Conservation (phyloP, 2,888 invertebrate species). For the Eutolmus rufibarbis region DNA sequence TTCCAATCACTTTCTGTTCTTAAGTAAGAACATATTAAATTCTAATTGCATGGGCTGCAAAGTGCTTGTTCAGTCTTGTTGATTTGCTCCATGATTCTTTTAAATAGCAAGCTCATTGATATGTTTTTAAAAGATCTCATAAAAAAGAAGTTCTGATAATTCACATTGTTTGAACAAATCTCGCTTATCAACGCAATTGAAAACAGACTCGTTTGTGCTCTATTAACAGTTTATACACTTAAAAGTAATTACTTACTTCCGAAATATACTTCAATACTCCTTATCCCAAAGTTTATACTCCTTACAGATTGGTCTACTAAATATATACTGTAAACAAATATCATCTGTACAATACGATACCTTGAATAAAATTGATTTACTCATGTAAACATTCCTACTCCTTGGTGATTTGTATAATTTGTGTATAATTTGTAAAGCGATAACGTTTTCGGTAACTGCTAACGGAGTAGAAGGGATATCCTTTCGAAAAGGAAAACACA, state of each 20-base stretch:
- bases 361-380: not conserved
- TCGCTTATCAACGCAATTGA: not conserved
- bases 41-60: not conserved
- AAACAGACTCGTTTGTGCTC: not conserved
- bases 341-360: not conserved
- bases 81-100: not conserved
- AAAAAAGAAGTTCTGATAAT: not conserved
- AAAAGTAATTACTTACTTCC: not conserved
- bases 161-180: not conserved
- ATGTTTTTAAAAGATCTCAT: not conserved
- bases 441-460: not conserved
- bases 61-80: not conserved
- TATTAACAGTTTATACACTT: not conserved
- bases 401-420: not conserved
- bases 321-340: not conserved
- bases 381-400: not conserved
- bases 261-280: not conserved
- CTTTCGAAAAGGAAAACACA: conserved; percentile 55
- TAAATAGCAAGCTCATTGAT: not conserved
- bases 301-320: not conserved
- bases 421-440: not conserved
- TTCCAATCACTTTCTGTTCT: not conserved
- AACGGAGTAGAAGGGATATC: conserved; percentile 49
- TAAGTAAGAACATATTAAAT: not conserved
- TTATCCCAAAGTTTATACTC: not conserved